Percentiles rank a stretch among this genome's conserved stretches.
phyloP scores from a whole-genome alignment of 2,113 vertebrate species.

The Notiomystis cincta region DNA sequence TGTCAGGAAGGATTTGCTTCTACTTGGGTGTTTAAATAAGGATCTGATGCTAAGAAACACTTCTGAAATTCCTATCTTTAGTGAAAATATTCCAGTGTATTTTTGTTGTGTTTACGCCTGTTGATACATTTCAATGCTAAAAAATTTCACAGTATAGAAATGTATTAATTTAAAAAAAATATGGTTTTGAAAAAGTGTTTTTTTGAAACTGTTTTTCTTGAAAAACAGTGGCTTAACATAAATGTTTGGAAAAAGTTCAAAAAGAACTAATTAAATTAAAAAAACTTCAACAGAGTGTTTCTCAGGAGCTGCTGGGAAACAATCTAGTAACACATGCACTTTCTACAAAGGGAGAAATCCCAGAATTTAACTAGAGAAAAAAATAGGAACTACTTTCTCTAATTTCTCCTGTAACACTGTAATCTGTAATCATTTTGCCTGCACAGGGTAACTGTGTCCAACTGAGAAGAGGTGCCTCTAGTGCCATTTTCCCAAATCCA shows the following conservation, averaged over 20 bases:
- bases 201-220: background rate
- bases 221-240: background rate
- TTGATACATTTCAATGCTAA: background rate
- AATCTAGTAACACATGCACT: background rate
- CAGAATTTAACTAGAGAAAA: background rate
- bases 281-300: background rate
- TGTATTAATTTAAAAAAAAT: accelerated
- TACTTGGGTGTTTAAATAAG: background rate
- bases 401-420: background rate
- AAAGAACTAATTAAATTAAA: background rate
- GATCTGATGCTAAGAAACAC: background rate
- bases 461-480: background rate
- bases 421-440: background rate
- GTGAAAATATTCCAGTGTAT: background rate
- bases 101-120: background rate
- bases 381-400: background rate
- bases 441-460: background rate
- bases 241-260: background rate
- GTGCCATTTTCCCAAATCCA: background rate
- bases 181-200: background rate
- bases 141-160: background rate
- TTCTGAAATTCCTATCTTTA: background rate
- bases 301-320: background rate
- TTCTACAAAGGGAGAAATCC: background rate
- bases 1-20: conserved; percentile 24